Evolutionary conservation across 2,797 vertebrate genomes (phyloP).

Genomic region (Pipistrellus pygmaeus): DNA sequence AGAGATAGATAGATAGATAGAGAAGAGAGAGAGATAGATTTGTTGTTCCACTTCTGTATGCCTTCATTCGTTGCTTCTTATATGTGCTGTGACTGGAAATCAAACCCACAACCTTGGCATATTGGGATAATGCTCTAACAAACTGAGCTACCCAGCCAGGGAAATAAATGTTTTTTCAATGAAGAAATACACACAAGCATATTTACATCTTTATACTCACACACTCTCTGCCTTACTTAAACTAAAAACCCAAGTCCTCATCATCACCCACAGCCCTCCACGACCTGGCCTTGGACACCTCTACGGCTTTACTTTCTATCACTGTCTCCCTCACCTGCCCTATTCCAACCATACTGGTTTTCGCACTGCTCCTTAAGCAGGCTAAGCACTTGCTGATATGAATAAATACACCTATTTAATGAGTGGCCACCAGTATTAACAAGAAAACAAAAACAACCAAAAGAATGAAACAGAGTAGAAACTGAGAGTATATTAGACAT

Average conservation of each 20-base stretch:
- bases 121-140: not conserved
- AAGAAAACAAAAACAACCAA: not conserved
- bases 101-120: not conserved
- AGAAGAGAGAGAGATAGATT: no score
- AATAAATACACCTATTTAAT: slow-evolving; percentile 28
- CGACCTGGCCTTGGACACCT: not conserved
- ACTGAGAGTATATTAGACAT: not conserved
- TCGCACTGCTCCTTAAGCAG: not conserved
- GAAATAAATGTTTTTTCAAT: slow-evolving; percentile 45
- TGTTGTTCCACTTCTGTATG: no score
- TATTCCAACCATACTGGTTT: slow-evolving; percentile 3
- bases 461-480: slow-evolving; percentile 34
- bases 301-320: not conserved
- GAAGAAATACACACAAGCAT: slow-evolving; percentile 39
- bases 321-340: not conserved
- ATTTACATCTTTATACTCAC: slow-evolving; percentile 52
- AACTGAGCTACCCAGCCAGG: not conserved
- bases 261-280: not conserved
- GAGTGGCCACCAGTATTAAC: not conserved
- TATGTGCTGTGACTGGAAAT: not conserved
- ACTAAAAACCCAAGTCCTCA: slow-evolving; percentile 30
- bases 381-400: not conserved
- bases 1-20: no score
- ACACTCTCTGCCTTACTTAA: slow-evolving; percentile 30
- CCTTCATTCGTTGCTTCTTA: no score